These are phyloP conservation scores for Platycheirus albimanus DNA, from an alignment of 2,888 invertebrate species.

Conservation along the genomic window DNA sequence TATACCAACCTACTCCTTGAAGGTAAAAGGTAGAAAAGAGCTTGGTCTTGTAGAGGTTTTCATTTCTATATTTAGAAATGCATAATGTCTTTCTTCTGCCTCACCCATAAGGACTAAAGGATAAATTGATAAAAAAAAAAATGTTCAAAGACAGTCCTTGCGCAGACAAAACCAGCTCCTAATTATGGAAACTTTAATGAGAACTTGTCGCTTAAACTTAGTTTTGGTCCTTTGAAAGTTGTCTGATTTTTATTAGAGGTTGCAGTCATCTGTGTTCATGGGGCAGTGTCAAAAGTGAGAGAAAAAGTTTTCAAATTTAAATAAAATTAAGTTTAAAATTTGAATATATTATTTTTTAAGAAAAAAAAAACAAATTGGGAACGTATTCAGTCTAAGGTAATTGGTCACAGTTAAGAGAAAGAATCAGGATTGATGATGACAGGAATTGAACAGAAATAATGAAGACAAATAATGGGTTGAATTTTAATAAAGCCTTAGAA, in stretches of 20 bases:
- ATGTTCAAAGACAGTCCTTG: neutral
- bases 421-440: too few relatives aligned
- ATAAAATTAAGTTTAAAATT: slow-evolving; percentile 4
- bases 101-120: too few relatives aligned
- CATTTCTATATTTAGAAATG: slow-evolving; percentile 61
- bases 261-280: neutral
- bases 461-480: too few relatives aligned
- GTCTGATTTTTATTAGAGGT: slow-evolving; percentile 5
- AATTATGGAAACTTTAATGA: slow-evolving; percentile 54
- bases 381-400: too few relatives aligned
- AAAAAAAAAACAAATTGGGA: too few relatives aligned
- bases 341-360: slow-evolving; percentile 3
- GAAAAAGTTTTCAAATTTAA: slow-evolving; percentile 14
- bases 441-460: too few relatives aligned
- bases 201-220: slow-evolving; percentile 5
- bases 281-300: neutral
- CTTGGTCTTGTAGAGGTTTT: neutral
- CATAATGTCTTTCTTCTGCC: slow-evolving; percentile 32
- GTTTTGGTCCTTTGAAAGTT: slow-evolving; percentile 15
- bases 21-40: neutral
- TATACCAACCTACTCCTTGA: too few relatives aligned
- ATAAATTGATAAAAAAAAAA: slow-evolving; percentile 40
- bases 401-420: too few relatives aligned
- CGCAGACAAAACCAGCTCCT: slow-evolving; percentile 15
- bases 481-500: too few relatives aligned